Conservation (phyloP, 2,113 vertebrate species). For the Sander vitreus region DNA sequence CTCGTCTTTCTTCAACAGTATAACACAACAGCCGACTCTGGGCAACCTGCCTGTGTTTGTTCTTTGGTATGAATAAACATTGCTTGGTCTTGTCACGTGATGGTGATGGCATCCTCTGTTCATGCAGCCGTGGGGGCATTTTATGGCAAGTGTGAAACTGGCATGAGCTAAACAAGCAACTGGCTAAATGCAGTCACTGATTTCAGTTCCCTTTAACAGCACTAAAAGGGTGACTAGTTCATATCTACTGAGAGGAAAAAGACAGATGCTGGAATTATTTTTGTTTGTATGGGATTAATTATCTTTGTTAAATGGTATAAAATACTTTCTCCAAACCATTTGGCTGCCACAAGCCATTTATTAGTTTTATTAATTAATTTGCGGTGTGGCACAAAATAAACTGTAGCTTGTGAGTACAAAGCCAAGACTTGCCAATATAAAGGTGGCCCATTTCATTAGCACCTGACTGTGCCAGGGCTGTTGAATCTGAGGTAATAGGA, state of each 20-base stretch:
- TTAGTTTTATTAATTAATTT: background rate
- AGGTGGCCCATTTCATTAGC: background rate
- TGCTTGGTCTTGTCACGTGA: constrained; percentile 57
- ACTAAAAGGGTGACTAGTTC: constrained; percentile 34
- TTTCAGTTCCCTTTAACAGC: constrained; percentile 41
- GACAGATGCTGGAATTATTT: constrained; percentile 1
- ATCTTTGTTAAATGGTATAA: background rate
- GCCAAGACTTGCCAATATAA: background rate
- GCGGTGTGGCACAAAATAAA: constrained; percentile 10
- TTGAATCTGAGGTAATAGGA: no score
- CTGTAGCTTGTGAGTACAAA: constrained; percentile 4
- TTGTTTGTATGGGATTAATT: constrained; percentile 1
- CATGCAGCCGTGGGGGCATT: constrained; percentile 34
- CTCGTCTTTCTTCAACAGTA: constrained; percentile 12
- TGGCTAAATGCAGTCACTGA: constrained; percentile 31
- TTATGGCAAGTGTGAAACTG: constrained; percentile 45
- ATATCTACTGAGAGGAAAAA: background rate
- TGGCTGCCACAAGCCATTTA: constrained; percentile 3
- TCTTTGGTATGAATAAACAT: constrained; percentile 36
- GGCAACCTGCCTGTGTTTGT: constrained; percentile 36
- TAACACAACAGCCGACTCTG: constrained; percentile 21
- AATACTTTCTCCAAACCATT: constrained; percentile 4
- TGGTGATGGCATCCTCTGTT: constrained; percentile 30
- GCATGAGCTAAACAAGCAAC: constrained; percentile 51
- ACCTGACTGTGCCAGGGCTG: constrained; percentile 10